These are phyloP conservation scores for Drosophila hamatofila DNA, from an alignment of 2,888 invertebrate genomes.

Conservation along the genomic window DNA sequence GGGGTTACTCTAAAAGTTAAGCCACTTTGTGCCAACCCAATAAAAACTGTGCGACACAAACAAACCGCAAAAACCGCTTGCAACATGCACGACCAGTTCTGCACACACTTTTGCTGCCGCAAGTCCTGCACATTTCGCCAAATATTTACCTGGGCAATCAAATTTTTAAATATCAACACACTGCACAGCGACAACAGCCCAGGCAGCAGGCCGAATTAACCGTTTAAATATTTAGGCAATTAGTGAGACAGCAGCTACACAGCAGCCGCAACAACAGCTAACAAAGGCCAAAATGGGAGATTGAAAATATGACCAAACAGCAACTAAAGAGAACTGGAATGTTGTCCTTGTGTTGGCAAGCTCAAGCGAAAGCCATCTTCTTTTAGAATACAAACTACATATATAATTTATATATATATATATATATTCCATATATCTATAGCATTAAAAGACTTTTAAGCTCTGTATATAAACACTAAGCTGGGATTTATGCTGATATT, in stretches of 20 bases:
- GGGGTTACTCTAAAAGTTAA: slow-evolving; percentile 59
- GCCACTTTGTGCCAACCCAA: slow-evolving; percentile 67
- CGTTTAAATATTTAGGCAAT: slow-evolving; percentile 80
- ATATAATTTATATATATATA: no score
- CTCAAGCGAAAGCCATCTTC: neutral
- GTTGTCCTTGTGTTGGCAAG: neutral
- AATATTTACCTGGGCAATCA: slow-evolving; percentile 75
- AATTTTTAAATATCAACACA: slow-evolving; percentile 71
- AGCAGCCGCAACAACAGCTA: slow-evolving; percentile 13
- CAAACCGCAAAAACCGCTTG: slow-evolving; percentile 75
- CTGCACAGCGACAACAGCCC: slow-evolving; percentile 11
- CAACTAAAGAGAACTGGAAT: slow-evolving; percentile 1
- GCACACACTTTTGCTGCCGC: slow-evolving; percentile 3
- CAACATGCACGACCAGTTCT: slow-evolving; percentile 40
- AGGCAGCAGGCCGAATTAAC: slow-evolving; percentile 56
- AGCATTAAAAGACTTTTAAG: neutral
- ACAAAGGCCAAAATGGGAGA: slow-evolving; percentile 30
- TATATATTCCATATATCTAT: neutral
- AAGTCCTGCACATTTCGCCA: slow-evolving; percentile 20
- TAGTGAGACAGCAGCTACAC: slow-evolving; percentile 45
- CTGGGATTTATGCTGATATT: no score
- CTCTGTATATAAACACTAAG: no score
- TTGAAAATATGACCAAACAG: slow-evolving; percentile 23
- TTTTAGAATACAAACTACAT: no score
- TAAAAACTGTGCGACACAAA: slow-evolving; percentile 63